Base-by-base conservation (phyloP, 2,888 invertebrate genomes). In the Mylabris sibirica region DNA sequence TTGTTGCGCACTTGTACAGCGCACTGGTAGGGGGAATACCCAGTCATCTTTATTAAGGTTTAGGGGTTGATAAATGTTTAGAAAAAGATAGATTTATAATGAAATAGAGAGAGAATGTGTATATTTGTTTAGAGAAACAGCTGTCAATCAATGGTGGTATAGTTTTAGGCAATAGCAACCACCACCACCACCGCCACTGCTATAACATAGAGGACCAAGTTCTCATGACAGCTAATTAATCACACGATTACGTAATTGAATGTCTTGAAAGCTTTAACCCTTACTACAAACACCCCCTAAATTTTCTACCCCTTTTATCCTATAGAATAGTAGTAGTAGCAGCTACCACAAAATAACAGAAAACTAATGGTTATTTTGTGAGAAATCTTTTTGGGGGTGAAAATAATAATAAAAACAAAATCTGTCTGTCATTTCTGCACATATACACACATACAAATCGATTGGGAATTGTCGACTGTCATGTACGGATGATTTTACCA, bases 221-320 rank as follows among this genome's bases (percentile, higher is more conserved):
- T 63, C 41, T 49, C 44, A 30, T 64, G 64, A 64, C 64, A 64
- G 64, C 64, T 64, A 64, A 64, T 64, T 64, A 64, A 64, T 64
- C 64, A 64, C 26, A 59, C 64, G 64, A 64, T 64, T 64, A 59
- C 59, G 64, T 64, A 64, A 64, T 64, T 64, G 64, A 64, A 64
- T 64, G 64, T 64, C 64, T 64, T 64, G 24, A 57, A 17, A 35
- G 24, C 24, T 24, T 8, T n/a, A n/a, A 14, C n/a, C 63, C 14
- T 30, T 30, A 30, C 30, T 26, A 30, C n/a, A n/a, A n/a, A n/a
- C n/a, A 30, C 30, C 30, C 30, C 30, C 30, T 6, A 62, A 30
- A 30, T 30, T 30, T 1, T 30, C 26, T 30, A 30, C 8, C 0
- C 3, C 8, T 30, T 30, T 6, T 30, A 30, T 30, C 8, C 8